Base-by-base conservation (phyloP, 2,888 invertebrate species). In the Rosalia funebris region DNA sequence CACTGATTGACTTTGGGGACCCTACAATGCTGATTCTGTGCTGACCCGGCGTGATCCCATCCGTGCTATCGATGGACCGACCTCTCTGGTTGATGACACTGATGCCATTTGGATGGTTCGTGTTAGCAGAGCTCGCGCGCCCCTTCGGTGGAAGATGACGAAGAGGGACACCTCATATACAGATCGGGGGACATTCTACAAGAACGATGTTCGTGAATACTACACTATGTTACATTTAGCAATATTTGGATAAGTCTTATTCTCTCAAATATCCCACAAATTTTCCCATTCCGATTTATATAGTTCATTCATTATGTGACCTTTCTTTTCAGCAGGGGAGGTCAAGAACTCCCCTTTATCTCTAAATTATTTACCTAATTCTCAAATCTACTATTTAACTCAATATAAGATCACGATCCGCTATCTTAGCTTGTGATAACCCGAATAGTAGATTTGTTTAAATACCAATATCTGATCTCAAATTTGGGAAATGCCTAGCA, bases 91-190 rank as follows among this genome's bases (percentile, higher is more conserved):
- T 84, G 82, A 83, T 83, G 60, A 61, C 55, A 70, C 69, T 68
- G 71, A 68, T 71, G 73, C 48, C 58, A 47, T 50, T 42, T 34
- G 39, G 67, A 64, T 66, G 60, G 57, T 46, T 57, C 44, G 44
- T 57, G 16, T 19, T 47, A 57, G 86, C 89, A 92, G 91, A 91
- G 89, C 87, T 91, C 91, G 84, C 88, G 90, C 82, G 90, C 91
- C 83, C 93, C 95, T 84, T 92, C 94, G 85, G 92, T 98, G 86
- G 95, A 96, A 90, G 97, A 99, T 89, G 98, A 99, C 89, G 93
- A 93, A 87, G 98, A 99, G 86, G 99, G 99, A 86, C 98, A 99
- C 87, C 95, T 99, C 87, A 92, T 99, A 86, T 99, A 98, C 92
- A 93, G 93, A 88, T 91, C 91, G 86, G 98, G 98, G 87, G 98